Base-by-base conservation (phyloP, 2,797 vertebrate species). In the Chelidonichthys spinosus region DNA sequence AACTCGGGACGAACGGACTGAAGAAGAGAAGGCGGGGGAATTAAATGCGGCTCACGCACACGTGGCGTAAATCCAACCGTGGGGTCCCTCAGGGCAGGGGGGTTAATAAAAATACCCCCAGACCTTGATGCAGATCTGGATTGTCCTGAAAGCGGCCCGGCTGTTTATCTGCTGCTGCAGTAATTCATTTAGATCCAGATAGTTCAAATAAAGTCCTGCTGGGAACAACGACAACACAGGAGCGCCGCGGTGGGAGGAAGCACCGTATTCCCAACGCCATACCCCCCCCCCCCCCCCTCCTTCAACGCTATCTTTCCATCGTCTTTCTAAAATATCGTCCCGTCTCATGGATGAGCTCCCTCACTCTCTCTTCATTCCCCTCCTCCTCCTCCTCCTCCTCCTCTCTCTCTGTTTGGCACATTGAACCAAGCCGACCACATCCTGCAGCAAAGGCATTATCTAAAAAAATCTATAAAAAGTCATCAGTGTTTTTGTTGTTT, bases 141-240 rank as follows among this genome's bases (percentile, higher is more conserved):
- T 90, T 87, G 89, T 87, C 81, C 90, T 89, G 81, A 85, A 87
- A 87, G 86, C 59, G 47, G 77, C 69, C 76, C 6, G 5, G 74
- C 73, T 79, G 58, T 85, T 92, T 91, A 92, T 92, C 91, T 84
- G 11, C 78, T 69, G 69, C 81, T 72, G 54, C 84, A 89, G 74
- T 92, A 93, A 93, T 91, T 89, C 82, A 90, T 78, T 92, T 90
- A 90, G 81, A 82, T 77, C 74, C 52, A 83, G 89, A 92, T 91
- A 76, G 53, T 82, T 80, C 63, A 88, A 90, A 92, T 93, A 92
- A 90, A 88, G 58, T 76, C 69, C 83, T 91, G 81, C 87, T 88
- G 90, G 92, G 88, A 91, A 90, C 73, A 80, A 83, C 79, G 85
- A 86, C 44, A 71, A 82, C 71, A 81, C 54, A 67, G 66, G 69